Percentiles rank a stretch among this genome's conserved stretches.
Conservation (phyloP, 53 echinoderm and acorn worm species). For the Actinopyga echinites region DNA sequence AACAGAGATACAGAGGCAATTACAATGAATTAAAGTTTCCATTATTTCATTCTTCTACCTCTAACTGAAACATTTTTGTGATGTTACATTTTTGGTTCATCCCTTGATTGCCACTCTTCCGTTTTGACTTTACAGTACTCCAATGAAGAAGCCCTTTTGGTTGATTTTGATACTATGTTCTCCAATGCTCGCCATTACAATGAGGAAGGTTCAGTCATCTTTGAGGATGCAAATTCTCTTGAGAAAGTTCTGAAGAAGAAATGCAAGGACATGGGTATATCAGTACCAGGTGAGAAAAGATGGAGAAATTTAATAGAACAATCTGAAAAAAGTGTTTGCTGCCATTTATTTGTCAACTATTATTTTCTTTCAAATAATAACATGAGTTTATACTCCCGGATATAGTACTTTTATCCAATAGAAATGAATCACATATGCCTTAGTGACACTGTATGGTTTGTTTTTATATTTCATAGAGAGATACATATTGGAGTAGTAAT, state of each 20-base stretch:
- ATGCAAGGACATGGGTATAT: constrained; percentile 74
- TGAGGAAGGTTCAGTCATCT: constrained; percentile 92
- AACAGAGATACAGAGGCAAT: not conserved
- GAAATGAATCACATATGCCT: no score
- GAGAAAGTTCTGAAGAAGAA: constrained; percentile 82
- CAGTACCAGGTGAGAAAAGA: constrained; percentile 59
- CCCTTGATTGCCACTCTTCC: not conserved
- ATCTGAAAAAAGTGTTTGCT: no score
- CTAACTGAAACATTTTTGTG: not conserved
- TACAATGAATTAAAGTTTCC: not conserved
- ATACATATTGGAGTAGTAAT: no score
- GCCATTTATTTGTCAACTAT: no score
- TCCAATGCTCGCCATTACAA: constrained; percentile 95
- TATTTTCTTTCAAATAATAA: no score
- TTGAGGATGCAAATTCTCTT: constrained; percentile 81
- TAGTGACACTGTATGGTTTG: no score
- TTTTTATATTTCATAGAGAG: not conserved
- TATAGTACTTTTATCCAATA: no score
- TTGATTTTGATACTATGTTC: constrained; percentile 86
- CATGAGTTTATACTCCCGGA: no score
- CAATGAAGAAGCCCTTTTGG: constrained; percentile 62
- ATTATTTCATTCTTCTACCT: not conserved
- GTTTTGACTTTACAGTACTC: constrained; percentile 54
- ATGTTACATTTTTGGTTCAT: not conserved
- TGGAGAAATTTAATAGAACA: no score